These are phyloP conservation scores for Phyllotreta striolata DNA, from an alignment of 2,888 invertebrate genomes.

Conservation along the genomic window DNA sequence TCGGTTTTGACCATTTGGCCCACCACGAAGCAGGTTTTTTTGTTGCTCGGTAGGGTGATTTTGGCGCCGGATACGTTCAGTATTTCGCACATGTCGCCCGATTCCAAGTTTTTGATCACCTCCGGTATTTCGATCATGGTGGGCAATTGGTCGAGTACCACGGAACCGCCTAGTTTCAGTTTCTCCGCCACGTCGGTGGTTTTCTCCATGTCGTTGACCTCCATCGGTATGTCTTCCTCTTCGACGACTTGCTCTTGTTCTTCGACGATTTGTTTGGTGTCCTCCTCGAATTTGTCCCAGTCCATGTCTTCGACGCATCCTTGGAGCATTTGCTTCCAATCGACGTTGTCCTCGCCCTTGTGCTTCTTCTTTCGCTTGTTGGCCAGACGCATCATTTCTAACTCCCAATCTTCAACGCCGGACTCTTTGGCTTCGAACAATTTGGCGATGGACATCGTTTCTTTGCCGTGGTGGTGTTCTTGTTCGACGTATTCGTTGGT, in stretches of 20 bases:
- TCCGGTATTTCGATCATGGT: conserved; percentile 69
- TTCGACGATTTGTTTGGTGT: conserved; percentile 75
- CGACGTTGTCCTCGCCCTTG: conserved; percentile 53
- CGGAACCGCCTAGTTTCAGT: conserved; percentile 63
- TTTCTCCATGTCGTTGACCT: conserved; percentile 66
- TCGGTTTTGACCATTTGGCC: conserved; percentile 78
- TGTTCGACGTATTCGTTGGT: conserved; percentile 65
- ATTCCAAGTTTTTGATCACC: conserved; percentile 68
- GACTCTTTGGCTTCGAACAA: conserved; percentile 64
- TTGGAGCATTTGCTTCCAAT: conserved; percentile 63
- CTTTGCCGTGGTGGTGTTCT: conserved; percentile 59
- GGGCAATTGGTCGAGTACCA: conserved; percentile 68
- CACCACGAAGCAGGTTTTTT: conserved; percentile 77
- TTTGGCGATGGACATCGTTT: conserved; percentile 67
- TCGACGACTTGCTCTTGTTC: conserved; percentile 68
- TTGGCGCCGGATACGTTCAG: conserved; percentile 71
- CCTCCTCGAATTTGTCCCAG: conserved; percentile 71
- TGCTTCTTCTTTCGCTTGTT: conserved; percentile 57
- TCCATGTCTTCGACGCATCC: conserved; percentile 71
- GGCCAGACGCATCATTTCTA: conserved; percentile 58
- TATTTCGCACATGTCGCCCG: conserved; percentile 67
- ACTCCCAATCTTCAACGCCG: conserved; percentile 58
- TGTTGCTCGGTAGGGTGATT: conserved; percentile 61
- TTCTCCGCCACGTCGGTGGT: conserved; percentile 69
- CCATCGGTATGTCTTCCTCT: conserved; percentile 60